Base-by-base conservation (phyloP, 2,888 invertebrate species). In the Eudasyphora cyanicolor region DNA sequence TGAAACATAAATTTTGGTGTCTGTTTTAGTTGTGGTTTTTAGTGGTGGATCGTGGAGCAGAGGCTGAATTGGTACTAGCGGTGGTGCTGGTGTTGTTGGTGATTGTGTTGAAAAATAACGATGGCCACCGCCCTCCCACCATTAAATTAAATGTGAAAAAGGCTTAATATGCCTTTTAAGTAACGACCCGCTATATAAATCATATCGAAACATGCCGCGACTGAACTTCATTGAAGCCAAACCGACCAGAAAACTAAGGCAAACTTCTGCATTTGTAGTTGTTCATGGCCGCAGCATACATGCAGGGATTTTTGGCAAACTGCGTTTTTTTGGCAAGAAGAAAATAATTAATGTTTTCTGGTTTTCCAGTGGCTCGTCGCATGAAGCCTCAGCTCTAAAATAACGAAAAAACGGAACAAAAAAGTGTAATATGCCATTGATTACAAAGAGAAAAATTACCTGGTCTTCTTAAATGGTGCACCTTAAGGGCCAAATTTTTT, bases 121-220 rank as follows among this genome's bases (percentile, higher is more conserved):
- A 78, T 76, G 60, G 76, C 78, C 80, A 80, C 81, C 81, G 78
- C 78, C 82, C 82, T 79, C 79, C 74, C 83, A 74, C 84, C 84
- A 84, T 84, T 84, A 84, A 84, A 84, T 84, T 81, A 84, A 84
- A 84, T 84, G 84, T 73, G 81, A 81, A 84, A 84, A 82, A 85
- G 86, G 60, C 83, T 84, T 81, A 84, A 84, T 84, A 84, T 76
- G 67, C 84, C 84, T 84, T 81, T 84, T 81, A 81, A 76, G 84
- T 81, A 84, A 81, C 81, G 76, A 54, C 81, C 78, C 81, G 81
- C 76, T 67, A 84, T 84, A 84, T 84, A 84, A 84, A 84, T 84
- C 84, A 84, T 76, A 84, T 81, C 81, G 75, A 73, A 76, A 84
- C 71, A 67, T 42, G 67, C 21, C 42, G 42, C 12, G 21, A 60